phyloP scores from a whole-genome alignment of 2,888 invertebrate genomes.

The Cosmorhoe ocellata region DNA sequence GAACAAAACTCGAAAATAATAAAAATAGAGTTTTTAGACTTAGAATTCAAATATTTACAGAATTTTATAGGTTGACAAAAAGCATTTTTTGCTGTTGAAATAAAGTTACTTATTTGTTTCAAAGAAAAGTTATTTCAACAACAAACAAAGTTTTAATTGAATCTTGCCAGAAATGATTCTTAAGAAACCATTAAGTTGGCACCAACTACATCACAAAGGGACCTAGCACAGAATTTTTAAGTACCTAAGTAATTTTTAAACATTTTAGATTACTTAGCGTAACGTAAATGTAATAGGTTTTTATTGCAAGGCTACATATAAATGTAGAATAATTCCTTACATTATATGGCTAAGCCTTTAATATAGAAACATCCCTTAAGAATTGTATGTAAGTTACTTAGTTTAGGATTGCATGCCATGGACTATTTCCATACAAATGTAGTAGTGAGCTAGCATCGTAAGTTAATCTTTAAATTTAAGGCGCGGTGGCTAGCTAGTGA shows the following conservation, averaged over 20 bases:
- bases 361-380: conserved; percentile 12
- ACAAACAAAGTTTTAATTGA: conserved; percentile 4
- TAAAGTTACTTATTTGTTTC: no score
- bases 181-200: conserved; percentile 55
- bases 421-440: no score
- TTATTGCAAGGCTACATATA: conserved; percentile 1
- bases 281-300: not conserved
- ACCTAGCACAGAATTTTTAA: conserved; percentile 48
- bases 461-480: no score
- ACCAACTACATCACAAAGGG: conserved; percentile 75
- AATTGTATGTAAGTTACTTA: no score
- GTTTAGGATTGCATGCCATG: no score
- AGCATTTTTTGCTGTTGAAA: conserved; percentile 18
- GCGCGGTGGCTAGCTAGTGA: no score
- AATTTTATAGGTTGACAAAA: conserved; percentile 13
- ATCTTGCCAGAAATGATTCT: conserved; percentile 2
- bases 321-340: conserved; percentile 20
- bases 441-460: no score
- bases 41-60: conserved; percentile 32
- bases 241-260: not conserved
- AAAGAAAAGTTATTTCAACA: conserved; percentile 11
- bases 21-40: conserved; percentile 33
- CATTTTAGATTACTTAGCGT: conserved; percentile 11
- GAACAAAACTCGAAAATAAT: conserved; percentile 35
- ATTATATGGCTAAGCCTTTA: conserved; percentile 30